These are phyloP conservation scores for Callorhinus ursinus DNA, from an alignment of 2,113 vertebrate genomes.

Conservation along the genomic window DNA sequence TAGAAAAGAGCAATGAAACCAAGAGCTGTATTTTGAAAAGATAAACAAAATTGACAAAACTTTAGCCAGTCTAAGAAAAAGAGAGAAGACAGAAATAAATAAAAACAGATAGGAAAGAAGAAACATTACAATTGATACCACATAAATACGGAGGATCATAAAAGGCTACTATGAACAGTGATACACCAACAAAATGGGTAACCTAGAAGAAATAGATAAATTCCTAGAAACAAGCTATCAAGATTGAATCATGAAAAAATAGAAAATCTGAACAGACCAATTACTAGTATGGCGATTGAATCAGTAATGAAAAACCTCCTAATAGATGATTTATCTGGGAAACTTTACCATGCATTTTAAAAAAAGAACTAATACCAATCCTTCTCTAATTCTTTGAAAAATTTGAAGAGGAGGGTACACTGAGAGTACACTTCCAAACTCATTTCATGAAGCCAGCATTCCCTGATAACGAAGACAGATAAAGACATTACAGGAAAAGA, in stretches of 20 bases:
- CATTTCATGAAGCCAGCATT: background rate
- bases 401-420: background rate
- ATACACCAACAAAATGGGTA: background rate
- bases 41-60: background rate
- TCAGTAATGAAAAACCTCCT: background rate
- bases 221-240: background rate
- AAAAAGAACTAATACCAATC: background rate
- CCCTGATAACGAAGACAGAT: background rate
- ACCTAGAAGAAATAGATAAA: background rate
- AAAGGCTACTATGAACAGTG: background rate
- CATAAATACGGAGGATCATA: background rate
- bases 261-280: background rate
- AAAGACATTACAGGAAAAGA: background rate
- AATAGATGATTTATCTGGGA: background rate
- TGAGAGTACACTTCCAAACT: background rate
- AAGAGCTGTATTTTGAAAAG: background rate
- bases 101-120: background rate
- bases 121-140: background rate
- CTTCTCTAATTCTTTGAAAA: background rate
- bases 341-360: background rate
- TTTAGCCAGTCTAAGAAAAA: background rate
- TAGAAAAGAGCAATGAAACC: background rate
- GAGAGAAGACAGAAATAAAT: background rate
- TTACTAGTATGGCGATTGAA: background rate
- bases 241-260: background rate